Base-by-base conservation (phyloP, 2,888 invertebrate species). In the Agapostemon virescens region DNA sequence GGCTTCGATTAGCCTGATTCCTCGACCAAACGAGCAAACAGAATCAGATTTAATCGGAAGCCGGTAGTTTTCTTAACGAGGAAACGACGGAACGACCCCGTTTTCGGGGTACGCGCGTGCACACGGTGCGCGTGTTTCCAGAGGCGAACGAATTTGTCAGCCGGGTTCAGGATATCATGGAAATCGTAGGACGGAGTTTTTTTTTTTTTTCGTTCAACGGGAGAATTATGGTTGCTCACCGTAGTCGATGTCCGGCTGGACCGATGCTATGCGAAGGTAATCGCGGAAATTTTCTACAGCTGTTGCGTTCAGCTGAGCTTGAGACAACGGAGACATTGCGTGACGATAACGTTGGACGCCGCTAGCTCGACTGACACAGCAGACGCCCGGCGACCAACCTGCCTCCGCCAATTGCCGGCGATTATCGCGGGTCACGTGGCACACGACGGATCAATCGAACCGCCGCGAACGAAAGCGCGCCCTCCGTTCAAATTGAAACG, bases 231-330 rank as follows among this genome's bases (percentile, higher is more conserved):
- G 11, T 33, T 33, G 93, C 95, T 94, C 93, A 97, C 98, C 95
- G 92, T 98, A 98, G 92, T 98, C 95, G 7, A 98, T 94, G 90
- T 97, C 93, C 0, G 98, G 98, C 89, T 98, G 98, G 0, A 98
- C 97, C 73, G 97, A 97, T 13, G 97, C 96, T 87, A 98, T 97
- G 85, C 95, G 94, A 72, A 98, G 93, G 94, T 98, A 98, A 89
- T 97, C 96, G 74, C 96, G 94, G 90, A 98, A 97, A 90, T 96
- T 96, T 85, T 96, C 94, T 80, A 98, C 95, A 83, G 96, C 95
- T 89, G 94, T 93, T 88, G 94, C 87, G 83, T 92, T 90, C 86
- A 92, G 89, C 88, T 91, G 90, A 85, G 79, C 63, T 64, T 74
- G 80, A n/a, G 84, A 82, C 58, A 78, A 76, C 67, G 77, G 76